Evolutionary conservation across 2,888 invertebrate genomes (phyloP), one percentile per base, ranked within the genome.

Genomic region (Hypena proboscidalis): DNA sequence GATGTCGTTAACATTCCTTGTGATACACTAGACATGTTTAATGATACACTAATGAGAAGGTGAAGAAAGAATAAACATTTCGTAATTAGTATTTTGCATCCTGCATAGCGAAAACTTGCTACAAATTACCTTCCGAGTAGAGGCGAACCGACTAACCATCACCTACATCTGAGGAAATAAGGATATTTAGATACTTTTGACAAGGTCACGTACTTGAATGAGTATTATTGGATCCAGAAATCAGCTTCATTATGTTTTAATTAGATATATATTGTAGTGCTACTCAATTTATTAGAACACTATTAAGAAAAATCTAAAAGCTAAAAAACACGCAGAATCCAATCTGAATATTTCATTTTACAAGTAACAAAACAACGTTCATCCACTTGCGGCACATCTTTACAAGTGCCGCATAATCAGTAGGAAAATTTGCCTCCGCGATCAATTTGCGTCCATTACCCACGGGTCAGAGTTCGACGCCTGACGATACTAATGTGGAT

Each of bases 391-490:
- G 48, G 35, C 36, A 44, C 46, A 31, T 46, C 35, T 35, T 60
- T 43, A 53, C 54, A 58, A 58, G 55, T 58, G 66, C 63, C 74
- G 73, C 75, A 76, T 77, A 76, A 75, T 78, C 56, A 69, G 41
- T 40, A 46, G 66, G 56, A 75, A 77, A 80, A 80, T 80, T 80
- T 79, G 82, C 79, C 70, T 83, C 66, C 59, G 67, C 71, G 68
- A 82, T 74, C 83, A 83, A 85, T 85, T 85, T 83, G 81, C 76
- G 74, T 58, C 78, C 74, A 85, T 85, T 81, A 83, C 72, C 47
- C 56, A 37, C 59, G 74, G 83, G 83, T 84, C 80, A 81, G 57
- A 83, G 85, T 82, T 83, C 83, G 74, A 56, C 49, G 71, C 59
- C 69, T 70, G 67, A 65, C 67, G 66, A 67, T 70, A 54, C 57